These are phyloP conservation scores for Alauda arvensis DNA, from an alignment of 2,797 vertebrate species.

Conservation along the genomic window DNA sequence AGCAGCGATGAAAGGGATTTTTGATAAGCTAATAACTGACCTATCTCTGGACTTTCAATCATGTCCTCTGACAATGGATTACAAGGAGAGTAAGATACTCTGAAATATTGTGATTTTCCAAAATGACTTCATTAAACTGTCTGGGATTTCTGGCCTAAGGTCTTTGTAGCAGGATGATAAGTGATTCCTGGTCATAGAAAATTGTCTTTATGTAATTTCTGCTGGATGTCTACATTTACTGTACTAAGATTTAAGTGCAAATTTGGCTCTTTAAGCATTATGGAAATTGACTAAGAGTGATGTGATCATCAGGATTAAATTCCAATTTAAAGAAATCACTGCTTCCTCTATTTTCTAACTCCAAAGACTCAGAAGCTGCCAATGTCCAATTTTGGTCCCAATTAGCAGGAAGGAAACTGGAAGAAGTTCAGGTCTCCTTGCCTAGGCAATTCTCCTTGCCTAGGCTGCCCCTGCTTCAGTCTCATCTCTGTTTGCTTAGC, in stretches of 20 bases:
- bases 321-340: background rate
- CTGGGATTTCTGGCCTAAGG: background rate
- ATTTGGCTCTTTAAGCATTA: background rate
- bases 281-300: background rate
- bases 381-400: background rate
- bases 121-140: conserved; percentile 28
- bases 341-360: background rate
- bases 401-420: background rate
- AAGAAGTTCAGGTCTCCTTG: background rate
- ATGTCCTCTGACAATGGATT: conserved; percentile 21
- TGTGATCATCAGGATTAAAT: background rate
- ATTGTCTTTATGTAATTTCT: conserved; percentile 2
- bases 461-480: background rate
- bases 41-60: conserved; percentile 25
- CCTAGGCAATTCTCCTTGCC: background rate
- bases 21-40: conserved; percentile 46
- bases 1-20: background rate
- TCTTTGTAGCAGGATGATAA: background rate
- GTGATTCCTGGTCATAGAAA: background rate
- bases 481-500: conserved; percentile 47
- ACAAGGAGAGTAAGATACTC: conserved; percentile 1
- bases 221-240: background rate
- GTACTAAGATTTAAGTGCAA: background rate
- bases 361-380: background rate
- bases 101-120: conserved; percentile 14